Evolutionary conservation across 2,888 invertebrate genomes (phyloP).

Genomic region (Athetis lepigone): DNA sequence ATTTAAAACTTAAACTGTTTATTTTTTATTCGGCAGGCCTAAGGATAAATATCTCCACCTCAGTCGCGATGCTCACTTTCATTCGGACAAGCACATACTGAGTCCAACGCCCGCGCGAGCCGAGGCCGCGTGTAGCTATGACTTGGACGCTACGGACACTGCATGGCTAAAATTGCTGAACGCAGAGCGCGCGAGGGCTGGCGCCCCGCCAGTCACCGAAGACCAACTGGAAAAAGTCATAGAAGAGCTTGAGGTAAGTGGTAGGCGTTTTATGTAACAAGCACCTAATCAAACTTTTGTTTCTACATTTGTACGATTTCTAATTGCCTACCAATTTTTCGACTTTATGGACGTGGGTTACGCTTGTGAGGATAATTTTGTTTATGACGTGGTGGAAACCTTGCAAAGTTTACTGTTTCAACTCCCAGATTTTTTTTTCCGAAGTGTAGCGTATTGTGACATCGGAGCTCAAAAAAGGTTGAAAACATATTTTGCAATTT

Average conservation of each 20-base stretch:
- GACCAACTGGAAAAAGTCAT: conserved; percentile 97
- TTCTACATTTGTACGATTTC: neutral
- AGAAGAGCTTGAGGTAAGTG: conserved; percentile 95
- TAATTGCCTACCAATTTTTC: neutral
- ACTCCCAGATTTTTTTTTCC: too few relatives aligned
- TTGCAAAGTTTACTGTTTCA: conserved; percentile 12
- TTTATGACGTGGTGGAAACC: conserved; percentile 1
- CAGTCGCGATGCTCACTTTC: conserved; percentile 96
- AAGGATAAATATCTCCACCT: conserved; percentile 98
- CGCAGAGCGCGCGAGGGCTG: conserved; percentile 95
- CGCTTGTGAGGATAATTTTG: neutral
- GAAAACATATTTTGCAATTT: too few relatives aligned
- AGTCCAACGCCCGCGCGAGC: conserved; percentile 96
- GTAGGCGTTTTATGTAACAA: neutral
- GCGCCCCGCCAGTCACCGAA: conserved; percentile 94
- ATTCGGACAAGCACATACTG: conserved; percentile 95
- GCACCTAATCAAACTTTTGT: neutral
- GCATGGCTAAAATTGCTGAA: conserved; percentile 97
- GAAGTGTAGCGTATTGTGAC: neutral
- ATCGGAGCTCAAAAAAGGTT: neutral
- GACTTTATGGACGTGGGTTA: conserved; percentile 39
- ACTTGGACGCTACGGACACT: conserved; percentile 97
- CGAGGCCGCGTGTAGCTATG: conserved; percentile 98
- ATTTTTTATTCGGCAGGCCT: conserved; percentile 91
- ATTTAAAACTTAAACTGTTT: neutral